These are phyloP conservation scores for Leptoteleia sp. DNA, from an alignment of 1,140 invertebrate genomes.

Conservation along the genomic window DNA sequence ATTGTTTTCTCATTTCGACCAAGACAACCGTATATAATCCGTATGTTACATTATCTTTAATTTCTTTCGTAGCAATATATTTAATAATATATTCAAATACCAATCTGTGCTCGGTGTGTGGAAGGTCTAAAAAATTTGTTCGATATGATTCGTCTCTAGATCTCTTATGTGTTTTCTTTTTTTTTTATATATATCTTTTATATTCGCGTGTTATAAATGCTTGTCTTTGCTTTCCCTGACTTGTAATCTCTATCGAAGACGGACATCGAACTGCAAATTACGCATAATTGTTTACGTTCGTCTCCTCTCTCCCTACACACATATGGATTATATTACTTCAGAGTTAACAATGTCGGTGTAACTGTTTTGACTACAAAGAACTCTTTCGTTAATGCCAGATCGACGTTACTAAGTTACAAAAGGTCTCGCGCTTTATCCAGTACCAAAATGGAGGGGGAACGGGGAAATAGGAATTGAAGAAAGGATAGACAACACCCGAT, in stretches of 20 bases:
- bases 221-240: too few relatives aligned
- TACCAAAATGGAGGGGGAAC: constrained; percentile 50
- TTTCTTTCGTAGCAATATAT: constrained; percentile 54
- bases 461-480: constrained; percentile 12
- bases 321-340: constrained; percentile 4
- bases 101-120: constrained; percentile 52
- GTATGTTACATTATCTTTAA: constrained; percentile 67
- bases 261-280: constrained; percentile 18
- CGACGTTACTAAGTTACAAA: constrained; percentile 73
- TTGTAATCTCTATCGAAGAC: too few relatives aligned
- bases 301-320: constrained; percentile 14
- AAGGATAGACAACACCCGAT: constrained; percentile 12
- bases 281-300: constrained; percentile 43
- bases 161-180: too few relatives aligned
- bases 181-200: too few relatives aligned
- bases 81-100: constrained; percentile 55
- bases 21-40: constrained; percentile 66
- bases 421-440: constrained; percentile 73
- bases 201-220: constrained; percentile 29
- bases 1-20: constrained; percentile 72
- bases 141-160: constrained; percentile 48
- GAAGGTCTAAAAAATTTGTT: constrained; percentile 35
- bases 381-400: constrained; percentile 52
- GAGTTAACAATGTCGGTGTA: constrained; percentile 57
- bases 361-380: constrained; percentile 55